Evolutionary conservation across 2,888 invertebrate genomes (phyloP).

Genomic region (Ectemnius continuus): DNA sequence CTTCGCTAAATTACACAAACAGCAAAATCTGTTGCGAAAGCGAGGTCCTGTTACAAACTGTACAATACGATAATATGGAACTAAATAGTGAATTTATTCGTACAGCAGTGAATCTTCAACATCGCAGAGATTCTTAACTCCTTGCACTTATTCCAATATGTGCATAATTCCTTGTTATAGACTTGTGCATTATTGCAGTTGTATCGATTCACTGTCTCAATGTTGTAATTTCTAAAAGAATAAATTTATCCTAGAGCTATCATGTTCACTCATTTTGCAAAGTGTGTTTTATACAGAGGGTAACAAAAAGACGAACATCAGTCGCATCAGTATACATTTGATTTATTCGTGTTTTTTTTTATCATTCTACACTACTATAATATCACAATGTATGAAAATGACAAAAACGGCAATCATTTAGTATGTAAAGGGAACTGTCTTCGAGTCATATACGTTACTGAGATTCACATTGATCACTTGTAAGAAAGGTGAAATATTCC

Average conservation of each 20-base stretch:
- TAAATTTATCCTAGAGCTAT: conserved; percentile 49
- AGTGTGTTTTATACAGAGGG: too few species aligned
- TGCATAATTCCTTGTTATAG: conserved; percentile 59
- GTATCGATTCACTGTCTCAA: conserved; percentile 65
- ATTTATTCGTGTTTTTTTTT: too few species aligned
- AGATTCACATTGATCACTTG: conserved; percentile 66
- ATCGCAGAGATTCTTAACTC: conserved; percentile 31
- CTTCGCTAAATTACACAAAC: conserved; percentile 29
- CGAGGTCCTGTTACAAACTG: conserved; percentile 34
- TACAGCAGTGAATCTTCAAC: conserved; percentile 40
- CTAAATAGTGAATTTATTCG: conserved; percentile 39
- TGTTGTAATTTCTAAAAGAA: conserved; percentile 65
- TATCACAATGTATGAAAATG: too few species aligned
- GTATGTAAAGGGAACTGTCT: background rate
- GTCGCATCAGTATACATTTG: too few species aligned
- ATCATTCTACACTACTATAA: too few species aligned
- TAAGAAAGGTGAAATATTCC: conserved; percentile 66
- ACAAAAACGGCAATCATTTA: too few species aligned
- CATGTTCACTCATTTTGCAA: too few species aligned
- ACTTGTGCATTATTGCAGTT: conserved; percentile 61
- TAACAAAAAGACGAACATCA: background rate
- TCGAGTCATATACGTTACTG: conserved; percentile 16
- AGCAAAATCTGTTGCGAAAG: conserved; percentile 26
- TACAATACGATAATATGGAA: conserved; percentile 39
- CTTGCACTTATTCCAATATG: conserved; percentile 57